phyloP scores from a whole-genome alignment of 2,113 vertebrate species.

The Tursiops truncatus region DNA sequence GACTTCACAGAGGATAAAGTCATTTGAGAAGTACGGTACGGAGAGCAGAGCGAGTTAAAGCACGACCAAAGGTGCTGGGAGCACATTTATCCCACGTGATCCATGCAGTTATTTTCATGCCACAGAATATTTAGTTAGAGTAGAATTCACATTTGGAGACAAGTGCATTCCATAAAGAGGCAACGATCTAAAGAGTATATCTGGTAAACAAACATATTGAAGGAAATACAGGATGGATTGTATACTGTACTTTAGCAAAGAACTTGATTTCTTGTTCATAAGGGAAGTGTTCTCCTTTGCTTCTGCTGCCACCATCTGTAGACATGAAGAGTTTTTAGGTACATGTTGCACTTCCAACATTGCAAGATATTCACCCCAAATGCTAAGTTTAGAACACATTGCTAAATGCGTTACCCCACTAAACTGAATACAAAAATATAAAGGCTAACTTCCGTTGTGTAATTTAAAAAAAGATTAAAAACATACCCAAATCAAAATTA shows the following conservation, averaged over 20 bases:
- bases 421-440: background rate
- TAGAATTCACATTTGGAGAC: background rate
- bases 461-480: background rate
- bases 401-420: background rate
- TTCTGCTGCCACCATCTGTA: slow-evolving; percentile 89
- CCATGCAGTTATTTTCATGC: slow-evolving; percentile 5
- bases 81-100: background rate
- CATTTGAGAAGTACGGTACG: background rate
- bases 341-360: background rate
- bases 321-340: slow-evolving; percentile 73
- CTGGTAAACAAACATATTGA: slow-evolving; percentile 33
- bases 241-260: slow-evolving; percentile 94
- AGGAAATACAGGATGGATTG: slow-evolving; percentile 58
- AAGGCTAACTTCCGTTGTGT: background rate
- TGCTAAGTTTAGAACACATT: background rate
- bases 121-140: background rate
- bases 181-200: background rate
- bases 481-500: background rate
- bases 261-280: slow-evolving; percentile 98
- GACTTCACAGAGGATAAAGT: background rate
- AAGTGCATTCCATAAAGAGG: background rate
- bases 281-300: slow-evolving; percentile 91
- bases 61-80: background rate
- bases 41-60: background rate
- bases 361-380: background rate